These are phyloP conservation scores for Nematolebias whitei DNA, from an alignment of 2,113 vertebrate species.

Conservation along the genomic window DNA sequence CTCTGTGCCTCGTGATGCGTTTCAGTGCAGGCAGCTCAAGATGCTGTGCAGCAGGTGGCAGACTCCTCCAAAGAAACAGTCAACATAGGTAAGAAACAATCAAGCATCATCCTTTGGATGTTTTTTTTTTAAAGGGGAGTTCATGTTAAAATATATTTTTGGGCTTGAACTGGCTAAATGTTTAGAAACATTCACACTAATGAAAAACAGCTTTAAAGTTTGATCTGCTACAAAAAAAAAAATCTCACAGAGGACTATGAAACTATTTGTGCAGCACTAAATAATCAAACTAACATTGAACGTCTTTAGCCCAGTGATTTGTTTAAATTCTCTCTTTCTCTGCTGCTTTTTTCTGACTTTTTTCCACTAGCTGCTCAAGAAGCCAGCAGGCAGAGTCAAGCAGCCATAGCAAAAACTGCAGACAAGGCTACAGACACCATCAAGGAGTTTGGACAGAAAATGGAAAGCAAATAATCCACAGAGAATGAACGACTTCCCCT, in stretches of 20 bases:
- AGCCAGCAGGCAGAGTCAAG: conserved; percentile 75
- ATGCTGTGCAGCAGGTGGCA: conserved; percentile 81
- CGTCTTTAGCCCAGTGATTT: background rate
- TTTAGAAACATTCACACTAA: no score
- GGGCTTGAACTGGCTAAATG: background rate
- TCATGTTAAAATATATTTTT: no score
- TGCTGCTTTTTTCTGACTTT: conserved; percentile 14
- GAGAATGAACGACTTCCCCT: conserved; percentile 15
- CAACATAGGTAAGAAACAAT: conserved; percentile 62
- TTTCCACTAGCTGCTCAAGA: conserved; percentile 74
- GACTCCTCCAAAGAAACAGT: conserved; percentile 80
- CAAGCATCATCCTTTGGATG: no score
- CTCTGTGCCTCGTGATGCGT: conserved; percentile 26
- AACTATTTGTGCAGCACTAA: no score
- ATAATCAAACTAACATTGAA: no score
- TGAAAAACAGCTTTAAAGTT: no score
- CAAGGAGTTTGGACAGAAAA: conserved; percentile 79
- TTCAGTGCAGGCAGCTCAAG: conserved; percentile 78
- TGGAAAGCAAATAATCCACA: conserved; percentile 69
- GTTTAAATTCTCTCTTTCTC: background rate
- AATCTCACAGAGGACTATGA: no score
- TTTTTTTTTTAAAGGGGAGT: no score
- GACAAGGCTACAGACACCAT: conserved; percentile 77
- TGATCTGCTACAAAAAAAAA: no score
- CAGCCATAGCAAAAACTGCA: conserved; percentile 73